Conservation (phyloP, 2,888 invertebrate species). For the Drosophila seclusa region DNA sequence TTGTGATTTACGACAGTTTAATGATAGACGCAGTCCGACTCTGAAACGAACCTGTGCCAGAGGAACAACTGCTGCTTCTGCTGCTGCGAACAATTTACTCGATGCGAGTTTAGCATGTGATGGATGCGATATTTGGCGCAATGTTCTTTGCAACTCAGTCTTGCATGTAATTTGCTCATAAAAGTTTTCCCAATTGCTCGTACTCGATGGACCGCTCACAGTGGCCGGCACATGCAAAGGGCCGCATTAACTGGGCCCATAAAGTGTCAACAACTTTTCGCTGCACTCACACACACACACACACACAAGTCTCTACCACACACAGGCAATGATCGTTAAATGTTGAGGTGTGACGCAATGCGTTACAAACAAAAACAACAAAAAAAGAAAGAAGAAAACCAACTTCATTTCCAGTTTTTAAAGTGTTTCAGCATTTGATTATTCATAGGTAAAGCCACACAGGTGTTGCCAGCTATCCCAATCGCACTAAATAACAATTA, state of each 20-base stretch:
- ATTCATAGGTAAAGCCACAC: constrained; percentile 50
- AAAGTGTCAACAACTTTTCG: constrained; percentile 55
- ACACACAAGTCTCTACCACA: neutral
- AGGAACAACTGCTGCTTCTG: constrained; percentile 11
- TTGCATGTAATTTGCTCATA: constrained; percentile 78
- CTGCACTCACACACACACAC: constrained; percentile 4
- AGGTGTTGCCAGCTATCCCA: constrained; percentile 61
- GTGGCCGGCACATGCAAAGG: constrained; percentile 2
- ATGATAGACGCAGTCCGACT: constrained; percentile 66
- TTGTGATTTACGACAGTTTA: constrained; percentile 81
- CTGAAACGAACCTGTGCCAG: constrained; percentile 40
- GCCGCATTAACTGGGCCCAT: constrained; percentile 14
- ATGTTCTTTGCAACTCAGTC: constrained; percentile 69
- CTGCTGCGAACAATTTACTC: constrained; percentile 50
- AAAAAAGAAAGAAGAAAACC: neutral
- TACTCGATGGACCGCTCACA: constrained; percentile 16
- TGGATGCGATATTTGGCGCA: constrained; percentile 61
- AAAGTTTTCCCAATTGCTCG: constrained; percentile 39
- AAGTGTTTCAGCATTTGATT: constrained; percentile 36
- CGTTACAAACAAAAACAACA: constrained; percentile 3
- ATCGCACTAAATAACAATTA: constrained; percentile 75
- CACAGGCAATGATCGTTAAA: constrained; percentile 24
- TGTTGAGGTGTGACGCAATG: constrained; percentile 55
- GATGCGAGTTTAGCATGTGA: constrained; percentile 68
- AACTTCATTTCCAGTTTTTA: constrained; percentile 31